Conservation (phyloP, 2,888 invertebrate genomes). For the Epiblema foenella region DNA sequence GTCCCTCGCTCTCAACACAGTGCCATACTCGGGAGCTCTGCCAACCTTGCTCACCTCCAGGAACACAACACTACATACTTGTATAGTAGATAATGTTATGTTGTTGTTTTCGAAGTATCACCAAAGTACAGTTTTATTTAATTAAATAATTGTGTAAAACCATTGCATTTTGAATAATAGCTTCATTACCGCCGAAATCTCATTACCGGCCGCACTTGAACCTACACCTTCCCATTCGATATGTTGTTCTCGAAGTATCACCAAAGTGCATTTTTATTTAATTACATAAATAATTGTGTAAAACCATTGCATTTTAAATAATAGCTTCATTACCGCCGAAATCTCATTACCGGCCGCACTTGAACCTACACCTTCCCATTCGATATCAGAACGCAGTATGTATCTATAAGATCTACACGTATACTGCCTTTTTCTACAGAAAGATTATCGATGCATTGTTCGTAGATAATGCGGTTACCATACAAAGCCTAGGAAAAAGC, state of each 20-base stretch:
- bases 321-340: constrained; percentile 5
- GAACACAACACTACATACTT: too few species aligned
- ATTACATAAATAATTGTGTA: background rate
- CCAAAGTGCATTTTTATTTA: too few species aligned
- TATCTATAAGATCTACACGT: background rate
- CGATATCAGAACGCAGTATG: background rate
- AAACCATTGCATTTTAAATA: background rate
- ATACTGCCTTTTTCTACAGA: background rate
- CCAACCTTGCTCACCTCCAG: too few species aligned
- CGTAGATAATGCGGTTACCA: constrained; percentile 64
- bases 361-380: background rate
- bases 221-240: background rate
- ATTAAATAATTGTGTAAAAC: background rate
- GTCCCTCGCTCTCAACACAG: too few species aligned
- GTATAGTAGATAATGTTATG: too few species aligned
- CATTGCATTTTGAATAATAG: background rate
- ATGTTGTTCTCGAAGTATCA: too few species aligned
- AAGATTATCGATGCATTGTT: constrained; percentile 17
- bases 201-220: constrained; percentile 1
- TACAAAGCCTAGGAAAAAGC: constrained; percentile 68
- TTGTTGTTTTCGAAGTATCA: too few species aligned
- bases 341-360: constrained; percentile 5
- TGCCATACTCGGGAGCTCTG: too few species aligned
- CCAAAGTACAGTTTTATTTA: too few species aligned
- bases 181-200: constrained; percentile 11